Conservation (phyloP, 2,797 vertebrate species). For the Chelmon rostratus region DNA sequence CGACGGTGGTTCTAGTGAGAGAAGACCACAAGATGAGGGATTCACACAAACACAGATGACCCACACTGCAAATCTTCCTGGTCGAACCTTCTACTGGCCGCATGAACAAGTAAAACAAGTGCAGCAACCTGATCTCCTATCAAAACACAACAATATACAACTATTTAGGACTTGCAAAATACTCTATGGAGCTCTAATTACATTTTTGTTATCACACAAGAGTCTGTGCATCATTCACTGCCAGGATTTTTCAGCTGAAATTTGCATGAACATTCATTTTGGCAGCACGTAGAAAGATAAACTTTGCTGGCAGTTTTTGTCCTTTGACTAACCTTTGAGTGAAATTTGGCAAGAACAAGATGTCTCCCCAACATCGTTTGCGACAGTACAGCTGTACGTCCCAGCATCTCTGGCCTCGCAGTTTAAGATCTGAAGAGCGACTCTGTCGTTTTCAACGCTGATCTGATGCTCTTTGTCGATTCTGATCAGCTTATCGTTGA, state of each 20-base stretch:
- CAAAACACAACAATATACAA: neutral
- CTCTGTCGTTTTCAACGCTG: conserved; percentile 84
- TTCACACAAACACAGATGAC: conserved; percentile 15
- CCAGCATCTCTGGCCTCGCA: conserved; percentile 90
- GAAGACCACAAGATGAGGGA: conserved; percentile 59
- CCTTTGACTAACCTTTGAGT: conserved; percentile 92
- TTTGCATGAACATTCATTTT: neutral
- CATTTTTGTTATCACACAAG: neutral
- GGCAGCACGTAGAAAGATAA: conserved; percentile 23
- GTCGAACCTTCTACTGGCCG: neutral
- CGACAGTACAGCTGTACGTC: conserved; percentile 90
- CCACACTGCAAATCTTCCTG: neutral
- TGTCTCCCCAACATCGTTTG: conserved; percentile 92
- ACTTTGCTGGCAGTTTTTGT: neutral
- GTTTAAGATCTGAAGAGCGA: conserved; percentile 90
- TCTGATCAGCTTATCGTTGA: conserved; percentile 85
- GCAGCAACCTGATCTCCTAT: neutral
- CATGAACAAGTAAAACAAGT: neutral
- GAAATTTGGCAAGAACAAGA: conserved; percentile 89
- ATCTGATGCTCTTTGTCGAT: conserved; percentile 90
- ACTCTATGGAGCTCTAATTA: neutral
- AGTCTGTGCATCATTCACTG: neutral
- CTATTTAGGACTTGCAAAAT: neutral
- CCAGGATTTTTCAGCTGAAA: neutral
- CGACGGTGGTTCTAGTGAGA: conserved; percentile 90